These are phyloP conservation scores for Etia nguti DNA, from an alignment of 2,113 vertebrate species.

Conservation along the genomic window DNA sequence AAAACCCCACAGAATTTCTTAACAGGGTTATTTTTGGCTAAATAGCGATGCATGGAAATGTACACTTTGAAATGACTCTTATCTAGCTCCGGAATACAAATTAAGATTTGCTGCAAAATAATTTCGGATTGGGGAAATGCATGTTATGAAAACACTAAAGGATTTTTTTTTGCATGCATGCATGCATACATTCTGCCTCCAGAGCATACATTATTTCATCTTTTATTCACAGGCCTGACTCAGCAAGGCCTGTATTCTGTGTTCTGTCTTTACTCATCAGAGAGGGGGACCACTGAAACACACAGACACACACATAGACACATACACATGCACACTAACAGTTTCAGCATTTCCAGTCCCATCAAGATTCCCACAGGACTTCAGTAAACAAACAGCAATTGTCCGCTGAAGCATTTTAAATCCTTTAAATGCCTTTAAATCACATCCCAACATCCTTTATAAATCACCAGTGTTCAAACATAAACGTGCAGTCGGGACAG, in stretches of 20 bases:
- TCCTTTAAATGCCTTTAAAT: slow-evolving; percentile 47
- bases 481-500: slow-evolving; percentile 9
- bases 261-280: slow-evolving; percentile 25
- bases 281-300: slow-evolving; percentile 14
- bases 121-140: background rate
- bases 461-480: slow-evolving; percentile 53
- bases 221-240: slow-evolving; percentile 53
- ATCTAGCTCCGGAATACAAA: background rate
- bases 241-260: slow-evolving; percentile 21
- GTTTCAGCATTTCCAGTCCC: slow-evolving; percentile 48
- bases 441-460: slow-evolving; percentile 43
- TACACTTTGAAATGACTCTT: background rate
- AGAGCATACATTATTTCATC: slow-evolving; percentile 38
- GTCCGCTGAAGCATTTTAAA: slow-evolving; percentile 18
- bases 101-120: background rate
- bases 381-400: slow-evolving; percentile 50
- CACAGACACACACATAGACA: background rate
- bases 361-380: slow-evolving; percentile 65
- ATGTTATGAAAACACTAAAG: slow-evolving; percentile 1
- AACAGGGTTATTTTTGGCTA: background rate
- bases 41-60: background rate
- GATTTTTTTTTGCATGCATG: background rate
- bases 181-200: background rate
- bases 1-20: background rate
- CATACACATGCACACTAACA: background rate